phyloP scores from a whole-genome alignment of 2,113 vertebrate species.

The Lynx canadensis region DNA sequence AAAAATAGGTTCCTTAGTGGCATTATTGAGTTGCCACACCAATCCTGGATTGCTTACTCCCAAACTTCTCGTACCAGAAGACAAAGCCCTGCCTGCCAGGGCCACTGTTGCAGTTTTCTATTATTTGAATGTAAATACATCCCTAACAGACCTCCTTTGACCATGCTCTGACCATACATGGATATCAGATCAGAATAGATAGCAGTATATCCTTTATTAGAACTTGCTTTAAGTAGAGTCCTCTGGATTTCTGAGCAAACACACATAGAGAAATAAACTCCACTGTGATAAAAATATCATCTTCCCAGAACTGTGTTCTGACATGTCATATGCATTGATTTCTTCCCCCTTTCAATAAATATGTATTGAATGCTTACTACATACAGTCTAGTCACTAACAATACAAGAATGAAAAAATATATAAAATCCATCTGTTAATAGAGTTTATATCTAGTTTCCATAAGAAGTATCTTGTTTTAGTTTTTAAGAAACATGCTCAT shows the following conservation, averaged over 20 bases:
- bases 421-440: background rate
- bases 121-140: background rate
- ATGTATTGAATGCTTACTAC: background rate
- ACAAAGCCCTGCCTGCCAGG: background rate
- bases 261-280: background rate
- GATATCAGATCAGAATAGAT: background rate
- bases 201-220: constrained; percentile 7
- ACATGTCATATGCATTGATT: background rate
- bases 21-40: background rate
- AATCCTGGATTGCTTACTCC: background rate
- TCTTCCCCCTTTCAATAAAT: background rate
- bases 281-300: background rate
- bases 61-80: background rate
- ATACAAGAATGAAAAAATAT: background rate
- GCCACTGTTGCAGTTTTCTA: background rate
- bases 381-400: background rate
- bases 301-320: background rate
- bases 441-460: background rate
- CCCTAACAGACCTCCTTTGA: background rate
- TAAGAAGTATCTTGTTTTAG: background rate
- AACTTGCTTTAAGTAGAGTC: background rate
- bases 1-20: constrained; percentile 8
- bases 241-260: background rate
- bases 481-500: constrained; percentile 14
- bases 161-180: background rate